Conservation (phyloP, 23 tunicate species). For the Ciona savignyi region DNA sequence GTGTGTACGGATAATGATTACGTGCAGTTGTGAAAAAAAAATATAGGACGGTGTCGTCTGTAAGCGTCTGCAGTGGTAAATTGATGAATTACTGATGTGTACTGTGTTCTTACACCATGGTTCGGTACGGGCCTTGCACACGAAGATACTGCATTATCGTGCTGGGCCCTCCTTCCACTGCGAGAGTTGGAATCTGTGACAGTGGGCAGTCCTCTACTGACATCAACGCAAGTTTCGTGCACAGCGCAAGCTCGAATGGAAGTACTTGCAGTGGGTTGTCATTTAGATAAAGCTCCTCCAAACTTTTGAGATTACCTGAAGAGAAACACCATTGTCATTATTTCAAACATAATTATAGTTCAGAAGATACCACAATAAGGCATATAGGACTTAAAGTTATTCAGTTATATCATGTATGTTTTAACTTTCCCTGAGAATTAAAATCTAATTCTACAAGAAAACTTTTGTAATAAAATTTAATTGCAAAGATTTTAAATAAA, state of each 20-base stretch:
- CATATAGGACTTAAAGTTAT: constrained; percentile 1
- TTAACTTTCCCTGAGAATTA: too few species aligned
- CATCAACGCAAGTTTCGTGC: constrained; percentile 91
- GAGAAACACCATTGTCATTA: too few species aligned
- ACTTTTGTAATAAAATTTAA: too few species aligned
- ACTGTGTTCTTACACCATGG: constrained; percentile 51
- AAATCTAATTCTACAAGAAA: too few species aligned
- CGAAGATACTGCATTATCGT: constrained; percentile 90
- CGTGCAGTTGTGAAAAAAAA: too few species aligned
- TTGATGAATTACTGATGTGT: too few species aligned
- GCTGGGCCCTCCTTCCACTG: constrained; percentile 96
- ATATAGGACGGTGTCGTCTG: too few species aligned
- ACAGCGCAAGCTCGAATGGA: constrained; percentile 87
- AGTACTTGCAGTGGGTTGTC: constrained; percentile 90
- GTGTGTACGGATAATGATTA: too few species aligned
- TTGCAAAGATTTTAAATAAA: too few species aligned
- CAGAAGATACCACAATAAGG: background rate
- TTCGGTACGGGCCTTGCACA: constrained; percentile 91
- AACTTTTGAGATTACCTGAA: constrained; percentile 66
- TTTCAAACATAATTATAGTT: too few species aligned
- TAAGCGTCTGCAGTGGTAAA: too few species aligned
- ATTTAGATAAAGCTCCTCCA: constrained; percentile 85
- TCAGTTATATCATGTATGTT: background rate
- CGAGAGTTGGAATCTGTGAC: constrained; percentile 67
- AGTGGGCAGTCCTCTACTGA: constrained; percentile 93